Percentiles rank a stretch among this genome's conserved stretches.
These are phyloP conservation scores for Matsumyia berberina DNA, from an alignment of 2,888 invertebrate genomes.

Conservation along the genomic window DNA sequence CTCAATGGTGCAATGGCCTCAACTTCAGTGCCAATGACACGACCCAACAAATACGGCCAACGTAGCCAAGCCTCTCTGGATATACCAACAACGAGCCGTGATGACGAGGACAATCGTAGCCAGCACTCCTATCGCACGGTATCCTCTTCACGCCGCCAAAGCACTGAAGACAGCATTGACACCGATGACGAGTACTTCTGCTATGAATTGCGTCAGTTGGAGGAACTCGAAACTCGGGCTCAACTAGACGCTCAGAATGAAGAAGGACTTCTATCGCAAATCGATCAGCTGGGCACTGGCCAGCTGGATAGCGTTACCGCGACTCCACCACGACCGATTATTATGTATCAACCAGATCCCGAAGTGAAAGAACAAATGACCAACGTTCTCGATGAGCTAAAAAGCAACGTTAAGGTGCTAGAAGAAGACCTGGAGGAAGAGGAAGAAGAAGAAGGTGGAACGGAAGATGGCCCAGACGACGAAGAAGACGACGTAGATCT, in stretches of 20 bases:
- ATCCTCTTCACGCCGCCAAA: slow-evolving; percentile 94
- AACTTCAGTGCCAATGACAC: slow-evolving; percentile 79
- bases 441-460: slow-evolving; percentile 22
- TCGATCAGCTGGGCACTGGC: slow-evolving; percentile 86
- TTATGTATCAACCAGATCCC: slow-evolving; percentile 87
- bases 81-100: slow-evolving; percentile 90
- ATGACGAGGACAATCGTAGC: slow-evolving; percentile 93
- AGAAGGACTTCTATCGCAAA: slow-evolving; percentile 80
- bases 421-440: slow-evolving; percentile 79
- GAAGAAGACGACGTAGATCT: slow-evolving; percentile 81
- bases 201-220: slow-evolving; percentile 93
- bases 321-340: slow-evolving; percentile 8
- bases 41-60: slow-evolving; percentile 73
- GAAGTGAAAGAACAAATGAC: slow-evolving; percentile 92
- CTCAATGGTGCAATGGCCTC: slow-evolving; percentile 7
- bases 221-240: slow-evolving; percentile 92
- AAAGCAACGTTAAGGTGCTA: slow-evolving; percentile 87
- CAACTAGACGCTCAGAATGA: slow-evolving; percentile 85
- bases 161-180: slow-evolving; percentile 96
- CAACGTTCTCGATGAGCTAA: slow-evolving; percentile 90
- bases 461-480: slow-evolving; percentile 70
- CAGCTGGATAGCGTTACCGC: slow-evolving; percentile 84
- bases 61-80: slow-evolving; percentile 91
- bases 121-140: slow-evolving; percentile 95
- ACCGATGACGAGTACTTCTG: slow-evolving; percentile 97